These are phyloP conservation scores for Popillia japonica DNA, from an alignment of 1,140 invertebrate species.

Conservation along the genomic window DNA sequence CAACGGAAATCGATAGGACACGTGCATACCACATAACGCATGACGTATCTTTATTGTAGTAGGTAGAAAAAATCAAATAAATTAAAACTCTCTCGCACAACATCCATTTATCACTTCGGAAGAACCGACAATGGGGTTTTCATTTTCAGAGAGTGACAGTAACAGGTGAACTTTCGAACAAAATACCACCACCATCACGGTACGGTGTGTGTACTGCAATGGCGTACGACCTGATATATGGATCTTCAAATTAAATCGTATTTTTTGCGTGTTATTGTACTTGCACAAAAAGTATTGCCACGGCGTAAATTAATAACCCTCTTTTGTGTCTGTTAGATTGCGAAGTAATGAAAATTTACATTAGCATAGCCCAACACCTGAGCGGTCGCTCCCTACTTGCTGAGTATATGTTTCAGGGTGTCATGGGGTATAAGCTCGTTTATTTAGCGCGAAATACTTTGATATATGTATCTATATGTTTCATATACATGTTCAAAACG, in stretches of 20 bases:
- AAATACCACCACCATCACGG: slow-evolving; percentile 14
- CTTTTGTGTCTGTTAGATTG: slow-evolving; percentile 10
- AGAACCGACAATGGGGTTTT: slow-evolving; percentile 17
- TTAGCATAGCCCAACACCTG: neutral
- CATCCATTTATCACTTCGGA: slow-evolving; percentile 13
- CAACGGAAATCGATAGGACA: slow-evolving; percentile 7
- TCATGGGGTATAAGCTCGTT: too few relatives aligned
- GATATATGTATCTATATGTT: too few relatives aligned
- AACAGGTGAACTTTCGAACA: slow-evolving; percentile 10
- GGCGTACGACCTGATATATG: neutral
- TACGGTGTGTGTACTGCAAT: neutral
- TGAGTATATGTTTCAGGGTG: too few relatives aligned
- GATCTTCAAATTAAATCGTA: slow-evolving; percentile 16
- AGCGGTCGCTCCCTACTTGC: neutral
- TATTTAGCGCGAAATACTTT: too few relatives aligned
- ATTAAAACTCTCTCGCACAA: neutral
- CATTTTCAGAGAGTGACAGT: neutral
- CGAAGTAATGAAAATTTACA: slow-evolving; percentile 6
- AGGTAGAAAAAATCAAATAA: slow-evolving; percentile 13
- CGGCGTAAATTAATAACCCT: neutral
- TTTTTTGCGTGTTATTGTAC: slow-evolving; percentile 10
- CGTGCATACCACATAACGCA: neutral
- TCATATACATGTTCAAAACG: too few relatives aligned
- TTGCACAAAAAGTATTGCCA: neutral
- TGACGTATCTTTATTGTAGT: slow-evolving; percentile 11